Evolutionary conservation across 2,797 vertebrate genomes (phyloP).

Genomic region (Chaetodon trifasciatus): DNA sequence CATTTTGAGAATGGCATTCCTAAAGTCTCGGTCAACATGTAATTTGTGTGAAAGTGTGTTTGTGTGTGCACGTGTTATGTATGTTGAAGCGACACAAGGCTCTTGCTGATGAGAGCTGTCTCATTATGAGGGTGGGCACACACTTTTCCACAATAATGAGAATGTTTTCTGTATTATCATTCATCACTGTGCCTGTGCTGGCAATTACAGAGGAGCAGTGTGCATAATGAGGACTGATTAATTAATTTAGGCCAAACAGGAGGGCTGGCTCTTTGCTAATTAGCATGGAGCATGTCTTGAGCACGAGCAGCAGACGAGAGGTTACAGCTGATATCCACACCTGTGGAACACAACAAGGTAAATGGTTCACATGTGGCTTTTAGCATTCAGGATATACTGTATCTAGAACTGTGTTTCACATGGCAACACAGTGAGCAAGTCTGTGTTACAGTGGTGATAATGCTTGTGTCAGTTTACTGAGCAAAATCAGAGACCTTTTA

Average conservation of each 20-base stretch:
- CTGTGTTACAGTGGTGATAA: constrained; percentile 23
- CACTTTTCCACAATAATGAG: constrained; percentile 83
- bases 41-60: constrained; percentile 48
- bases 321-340: constrained; percentile 79
- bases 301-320: constrained; percentile 73
- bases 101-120: constrained; percentile 70
- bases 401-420: constrained; percentile 29
- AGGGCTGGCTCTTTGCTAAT: constrained; percentile 84
- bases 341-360: constrained; percentile 68
- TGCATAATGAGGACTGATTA: constrained; percentile 89
- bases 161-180: constrained; percentile 85
- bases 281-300: constrained; percentile 78
- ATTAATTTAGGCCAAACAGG: constrained; percentile 89
- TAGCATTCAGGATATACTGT: constrained; percentile 27
- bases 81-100: constrained; percentile 60
- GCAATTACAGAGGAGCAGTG: constrained; percentile 86
- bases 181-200: constrained; percentile 82
- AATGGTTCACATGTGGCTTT: constrained; percentile 47
- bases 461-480: constrained; percentile 39
- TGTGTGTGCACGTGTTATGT: constrained; percentile 51
- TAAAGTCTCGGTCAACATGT: constrained; percentile 59
- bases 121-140: constrained; percentile 82
- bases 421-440: constrained; percentile 20
- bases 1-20: constrained; percentile 50
- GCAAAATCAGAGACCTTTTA: constrained; percentile 8